Base-by-base conservation (phyloP, 2,113 vertebrate species). In the Phalacrocorax carbo region DNA sequence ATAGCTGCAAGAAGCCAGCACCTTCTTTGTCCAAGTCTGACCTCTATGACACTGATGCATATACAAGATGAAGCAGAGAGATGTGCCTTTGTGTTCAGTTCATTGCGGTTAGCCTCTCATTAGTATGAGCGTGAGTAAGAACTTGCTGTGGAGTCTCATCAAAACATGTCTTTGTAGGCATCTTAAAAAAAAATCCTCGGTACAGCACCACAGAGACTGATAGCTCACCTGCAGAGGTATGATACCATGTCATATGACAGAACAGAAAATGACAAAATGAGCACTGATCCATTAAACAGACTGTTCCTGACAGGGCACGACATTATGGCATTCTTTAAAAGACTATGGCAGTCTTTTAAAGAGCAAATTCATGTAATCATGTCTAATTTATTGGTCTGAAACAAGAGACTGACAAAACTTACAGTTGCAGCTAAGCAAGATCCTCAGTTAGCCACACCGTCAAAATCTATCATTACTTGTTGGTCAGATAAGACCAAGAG, bases 241-340 rank as follows among this genome's bases (percentile, higher is more conserved):
- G 70, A 71, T 65, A 65, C 40, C 3, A 2, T 60, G 68, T 77
- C 78, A 73, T 46, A 80, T 40, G 68, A 82, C 34, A 71, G 66
- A 93, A 66, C 26, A 55, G 42, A 92, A 93, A 95, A 83, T 61
- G 62, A 87, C 52, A 94, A 82, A 96, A 94, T 32, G 70, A 94
- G 52, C 40, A 65, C 34, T 2, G 44, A 88, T 73, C 68, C 60
- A 51, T 90, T 88, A 70, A 77, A 92, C 5, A 90, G 71, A 86
- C 83, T 44, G 23, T 2, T 94, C 36, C 38, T 92, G 71, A 81
- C 38, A 95, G 68, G 46, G 58, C 73, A 77, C 0, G 26, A 58
- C 46, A 46, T 77, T 73, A 88, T 17, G 52, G 73, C 26, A 80
- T 44, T 66, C 57, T 79, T 77, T 86, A 62, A 94, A 96, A 90